Percentiles rank a stretch among this genome's conserved stretches.
Conservation (phyloP, 2,113 vertebrate genomes). For the Capra hircus region DNA sequence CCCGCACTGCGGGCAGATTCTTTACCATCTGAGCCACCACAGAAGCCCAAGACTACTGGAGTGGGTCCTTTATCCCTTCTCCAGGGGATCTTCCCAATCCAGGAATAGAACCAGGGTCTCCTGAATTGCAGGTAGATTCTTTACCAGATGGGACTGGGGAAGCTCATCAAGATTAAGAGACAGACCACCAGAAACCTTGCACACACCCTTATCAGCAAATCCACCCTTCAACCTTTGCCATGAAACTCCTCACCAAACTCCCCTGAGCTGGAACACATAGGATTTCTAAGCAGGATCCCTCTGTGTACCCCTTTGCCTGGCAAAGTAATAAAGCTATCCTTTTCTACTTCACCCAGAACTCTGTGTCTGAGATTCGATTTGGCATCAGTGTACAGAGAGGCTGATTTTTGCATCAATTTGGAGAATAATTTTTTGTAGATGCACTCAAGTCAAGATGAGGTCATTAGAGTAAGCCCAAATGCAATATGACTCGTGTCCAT, state of each 20-base stretch:
- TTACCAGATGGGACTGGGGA: not conserved
- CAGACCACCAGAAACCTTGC: accelerated
- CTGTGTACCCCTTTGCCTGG: not conserved
- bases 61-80: not conserved
- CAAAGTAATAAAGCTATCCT: not conserved
- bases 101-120: not conserved
- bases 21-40: not conserved
- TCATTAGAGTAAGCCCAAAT: not conserved
- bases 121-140: not conserved
- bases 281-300: not conserved
- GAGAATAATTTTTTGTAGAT: not conserved
- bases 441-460: not conserved
- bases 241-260: not conserved
- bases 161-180: not conserved
- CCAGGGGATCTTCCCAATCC: not conserved
- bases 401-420: not conserved
- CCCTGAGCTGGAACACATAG: not conserved
- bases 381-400: not conserved
- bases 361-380: not conserved
- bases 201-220: not conserved
- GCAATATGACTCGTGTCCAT: not conserved
- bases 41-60: not conserved
- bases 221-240: not conserved
- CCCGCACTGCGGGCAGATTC: accelerated
- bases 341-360: not conserved